These are phyloP conservation scores for Hestina assimilis DNA, from an alignment of 1,140 invertebrate genomes.

Conservation along the genomic window DNA sequence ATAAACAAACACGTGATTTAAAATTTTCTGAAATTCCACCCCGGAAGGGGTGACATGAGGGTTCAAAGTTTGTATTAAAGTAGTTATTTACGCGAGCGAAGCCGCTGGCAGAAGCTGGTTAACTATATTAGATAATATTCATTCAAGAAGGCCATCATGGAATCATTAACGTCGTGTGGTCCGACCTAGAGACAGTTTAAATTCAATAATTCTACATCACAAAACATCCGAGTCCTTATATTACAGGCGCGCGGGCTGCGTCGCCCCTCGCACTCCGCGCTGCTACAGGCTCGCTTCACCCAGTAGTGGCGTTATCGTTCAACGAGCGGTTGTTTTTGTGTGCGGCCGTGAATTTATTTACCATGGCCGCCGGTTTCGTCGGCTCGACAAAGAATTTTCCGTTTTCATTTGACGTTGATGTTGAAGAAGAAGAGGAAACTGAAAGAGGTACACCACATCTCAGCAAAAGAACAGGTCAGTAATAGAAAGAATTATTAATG, in stretches of 20 bases:
- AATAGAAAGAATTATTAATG: not conserved
- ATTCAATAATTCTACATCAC: not conserved
- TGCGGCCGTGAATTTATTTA: not conserved
- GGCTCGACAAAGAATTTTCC: conserved; percentile 74
- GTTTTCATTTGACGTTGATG: conserved; percentile 73
- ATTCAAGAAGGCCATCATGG: no score
- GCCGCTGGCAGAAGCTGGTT: no score
- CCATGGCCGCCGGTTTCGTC: conserved; percentile 69
- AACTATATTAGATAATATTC: no score
- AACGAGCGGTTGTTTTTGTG: conserved; percentile 12
- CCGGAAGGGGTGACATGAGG: no score
- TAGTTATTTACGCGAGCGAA: no score
- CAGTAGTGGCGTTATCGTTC: conserved; percentile 1
- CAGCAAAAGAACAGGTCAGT: conserved; percentile 62
- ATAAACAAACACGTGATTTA: no score
- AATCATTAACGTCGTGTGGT: no score
- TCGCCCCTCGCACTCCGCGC: not conserved
- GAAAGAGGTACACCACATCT: conserved; percentile 52
- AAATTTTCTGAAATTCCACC: no score
- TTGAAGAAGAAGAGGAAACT: conserved; percentile 57
- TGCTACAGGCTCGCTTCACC: conserved; percentile 1
- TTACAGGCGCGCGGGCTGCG: not conserved
- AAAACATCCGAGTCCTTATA: not conserved
- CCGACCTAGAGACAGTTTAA: not conserved
- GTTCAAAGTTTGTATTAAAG: no score